Evolutionary conservation across 1,140 invertebrate genomes (phyloP), one percentile per base, ranked within the genome.

Genomic region (Cherax quadricarinatus): DNA sequence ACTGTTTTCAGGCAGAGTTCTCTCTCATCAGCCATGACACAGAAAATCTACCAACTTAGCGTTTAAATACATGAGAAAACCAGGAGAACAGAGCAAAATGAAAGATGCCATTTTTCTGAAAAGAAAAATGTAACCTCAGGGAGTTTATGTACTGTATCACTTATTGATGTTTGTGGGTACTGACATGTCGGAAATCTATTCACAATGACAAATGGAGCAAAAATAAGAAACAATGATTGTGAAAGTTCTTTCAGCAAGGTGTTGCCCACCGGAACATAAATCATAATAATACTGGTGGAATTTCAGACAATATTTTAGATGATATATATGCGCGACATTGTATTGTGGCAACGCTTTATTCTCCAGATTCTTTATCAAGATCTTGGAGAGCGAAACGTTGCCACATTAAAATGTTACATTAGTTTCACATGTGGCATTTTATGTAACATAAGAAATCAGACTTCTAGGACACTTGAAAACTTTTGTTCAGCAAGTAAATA

Each of bases 391-490:
- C 30, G 30, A 41, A 41, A 41, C 30, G 30, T 41, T 41, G 30
- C 30, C 30, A 41, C 30, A 41, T 1, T 41, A 41, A 41, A 41
- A 41, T 41, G 30, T 41, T 41, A 41, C 30, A 41, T 41, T 41
- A 41, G 30, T 41, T 41, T 0, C 30, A 41, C 30, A 41, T 41
- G 30, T 41, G 30, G 2, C 30, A 41, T 41, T 41, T 41, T 41
- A 41, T 41, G 30, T 41, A 89, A 83, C n/a, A 12, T 51, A 12
- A 86, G 78, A 66, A 91, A 91, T 62, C 89, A 73, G 21, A 79
- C 89, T 1, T 91, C 89, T 2, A 86, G 89, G 89, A 91, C 89
- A n/a, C 86, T 91, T 81, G 89, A 91, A n/a, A 91, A 91, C 18
- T 86, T 86, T 49, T 86, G 89, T 80, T 86, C 70, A 79, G 48